These are phyloP conservation scores for Amaurobius ferox DNA, from an alignment of 2,888 invertebrate species.

Conservation along the genomic window DNA sequence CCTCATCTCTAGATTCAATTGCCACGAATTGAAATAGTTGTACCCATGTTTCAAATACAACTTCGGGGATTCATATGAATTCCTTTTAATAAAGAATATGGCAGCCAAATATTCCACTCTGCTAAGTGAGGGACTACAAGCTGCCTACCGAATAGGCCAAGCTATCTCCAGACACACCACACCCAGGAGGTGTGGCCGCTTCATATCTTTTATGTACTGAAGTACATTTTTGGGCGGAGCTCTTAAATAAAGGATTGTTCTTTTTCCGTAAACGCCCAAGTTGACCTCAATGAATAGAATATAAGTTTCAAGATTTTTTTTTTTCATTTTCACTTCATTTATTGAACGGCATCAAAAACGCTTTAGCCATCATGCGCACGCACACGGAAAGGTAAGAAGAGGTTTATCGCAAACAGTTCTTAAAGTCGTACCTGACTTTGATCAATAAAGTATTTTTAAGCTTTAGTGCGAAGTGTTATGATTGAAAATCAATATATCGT, in stretches of 20 bases:
- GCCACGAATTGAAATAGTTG: no score
- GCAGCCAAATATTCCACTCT: no score
- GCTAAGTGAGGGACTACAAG: no score
- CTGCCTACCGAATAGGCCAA: no score
- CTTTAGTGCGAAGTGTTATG: not conserved
- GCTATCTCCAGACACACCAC: no score
- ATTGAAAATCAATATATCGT: conserved; percentile 16
- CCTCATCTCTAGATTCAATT: no score
- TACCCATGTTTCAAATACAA: no score
- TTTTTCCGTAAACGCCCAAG: not conserved
- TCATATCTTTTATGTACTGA: not conserved
- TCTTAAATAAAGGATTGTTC: not conserved
- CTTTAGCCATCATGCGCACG: not conserved
- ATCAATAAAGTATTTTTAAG: conserved; percentile 16
- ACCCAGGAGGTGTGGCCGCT: not conserved
- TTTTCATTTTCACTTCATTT: no score
- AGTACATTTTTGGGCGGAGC: not conserved
- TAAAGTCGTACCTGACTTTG: not conserved
- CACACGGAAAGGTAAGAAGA: not conserved
- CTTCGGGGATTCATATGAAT: no score
- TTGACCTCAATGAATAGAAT: not conserved
- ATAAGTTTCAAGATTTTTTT: no score
- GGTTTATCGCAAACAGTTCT: not conserved
- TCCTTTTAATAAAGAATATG: no score
- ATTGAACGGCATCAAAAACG: not conserved